These are phyloP conservation scores for Conopomorpha cramerella DNA, from an alignment of 1,140 invertebrate genomes.

Conservation along the genomic window DNA sequence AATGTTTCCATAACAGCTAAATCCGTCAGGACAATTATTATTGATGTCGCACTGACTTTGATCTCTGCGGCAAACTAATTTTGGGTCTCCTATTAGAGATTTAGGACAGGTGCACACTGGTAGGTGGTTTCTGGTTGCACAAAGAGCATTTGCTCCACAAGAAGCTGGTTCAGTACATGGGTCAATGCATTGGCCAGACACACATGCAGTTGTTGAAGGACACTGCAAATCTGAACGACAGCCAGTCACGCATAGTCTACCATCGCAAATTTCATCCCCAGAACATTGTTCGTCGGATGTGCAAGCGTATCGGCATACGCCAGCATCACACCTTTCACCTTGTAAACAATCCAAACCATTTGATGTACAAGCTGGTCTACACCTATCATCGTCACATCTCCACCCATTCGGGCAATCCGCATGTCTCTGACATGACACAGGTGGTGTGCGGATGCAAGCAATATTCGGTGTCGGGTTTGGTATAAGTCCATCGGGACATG, in stretches of 20 bases:
- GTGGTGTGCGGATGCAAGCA: conserved; percentile 78
- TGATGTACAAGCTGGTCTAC: conserved; percentile 76
- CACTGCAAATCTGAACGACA: conserved; percentile 84
- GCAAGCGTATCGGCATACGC: conserved; percentile 77
- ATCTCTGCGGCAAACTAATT: conserved; percentile 71
- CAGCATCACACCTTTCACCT: conserved; percentile 78
- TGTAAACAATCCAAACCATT: conserved; percentile 76
- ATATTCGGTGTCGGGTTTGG: conserved; percentile 83
- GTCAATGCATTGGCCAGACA: conserved; percentile 77
- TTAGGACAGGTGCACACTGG: conserved; percentile 75
- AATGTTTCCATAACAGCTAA: conserved; percentile 73
- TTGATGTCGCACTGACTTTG: conserved; percentile 65
- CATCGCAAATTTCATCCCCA: conserved; percentile 82
- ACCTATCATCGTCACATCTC: conserved; percentile 73
- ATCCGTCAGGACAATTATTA: conserved; percentile 68
- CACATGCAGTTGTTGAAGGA: conserved; percentile 68
- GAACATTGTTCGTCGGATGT: conserved; percentile 76
- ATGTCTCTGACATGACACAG: conserved; percentile 71
- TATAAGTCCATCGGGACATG: conserved; percentile 77
- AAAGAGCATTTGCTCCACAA: conserved; percentile 84
- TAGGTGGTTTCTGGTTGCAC: conserved; percentile 69
- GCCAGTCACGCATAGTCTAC: conserved; percentile 75
- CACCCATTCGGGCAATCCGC: conserved; percentile 71
- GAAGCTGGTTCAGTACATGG: conserved; percentile 74
- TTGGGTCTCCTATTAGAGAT: conserved; percentile 75